phyloP scores from a whole-genome alignment of 1,140 invertebrate genomes.

The Globodera ellingtonae region DNA sequence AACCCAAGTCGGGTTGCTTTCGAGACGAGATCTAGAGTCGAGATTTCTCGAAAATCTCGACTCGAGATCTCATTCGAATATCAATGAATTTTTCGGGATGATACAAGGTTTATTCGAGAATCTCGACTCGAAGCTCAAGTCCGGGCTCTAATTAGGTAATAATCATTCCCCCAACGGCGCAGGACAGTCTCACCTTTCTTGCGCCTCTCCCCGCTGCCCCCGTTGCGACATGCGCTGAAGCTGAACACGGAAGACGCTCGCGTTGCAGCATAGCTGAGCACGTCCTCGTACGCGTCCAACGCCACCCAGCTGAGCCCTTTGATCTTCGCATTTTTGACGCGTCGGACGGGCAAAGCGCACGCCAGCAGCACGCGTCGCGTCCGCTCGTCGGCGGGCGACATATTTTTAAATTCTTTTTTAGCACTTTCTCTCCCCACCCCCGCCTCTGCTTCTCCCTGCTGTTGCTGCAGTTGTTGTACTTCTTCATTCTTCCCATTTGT shows the following conservation, averaged over 20 bases:
- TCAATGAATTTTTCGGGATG: too few species aligned
- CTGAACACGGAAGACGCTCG: background rate
- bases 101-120: too few species aligned
- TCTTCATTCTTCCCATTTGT: too few species aligned
- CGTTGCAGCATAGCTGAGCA: slow-evolving; percentile 26
- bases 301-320: slow-evolving; percentile 6
- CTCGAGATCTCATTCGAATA: too few species aligned
- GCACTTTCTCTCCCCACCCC: too few species aligned
- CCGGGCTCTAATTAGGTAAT: background rate
- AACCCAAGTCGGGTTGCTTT: too few species aligned
- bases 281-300: slow-evolving; percentile 21
- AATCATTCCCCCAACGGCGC: background rate
- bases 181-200: background rate
- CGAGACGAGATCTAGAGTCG: too few species aligned
- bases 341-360: slow-evolving; percentile 9
- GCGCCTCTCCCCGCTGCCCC: background rate
- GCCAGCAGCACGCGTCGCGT: background rate
- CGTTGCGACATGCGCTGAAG: background rate
- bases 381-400: background rate
- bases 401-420: too few species aligned
- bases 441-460: too few species aligned
- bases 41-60: too few species aligned
- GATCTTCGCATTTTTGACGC: slow-evolving; percentile 30
- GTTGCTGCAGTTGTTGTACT: too few species aligned
- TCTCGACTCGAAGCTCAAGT: too few species aligned